Evolutionary conservation across 1,140 invertebrate genomes (phyloP).

Genomic region (Episyrphus balteatus): DNA sequence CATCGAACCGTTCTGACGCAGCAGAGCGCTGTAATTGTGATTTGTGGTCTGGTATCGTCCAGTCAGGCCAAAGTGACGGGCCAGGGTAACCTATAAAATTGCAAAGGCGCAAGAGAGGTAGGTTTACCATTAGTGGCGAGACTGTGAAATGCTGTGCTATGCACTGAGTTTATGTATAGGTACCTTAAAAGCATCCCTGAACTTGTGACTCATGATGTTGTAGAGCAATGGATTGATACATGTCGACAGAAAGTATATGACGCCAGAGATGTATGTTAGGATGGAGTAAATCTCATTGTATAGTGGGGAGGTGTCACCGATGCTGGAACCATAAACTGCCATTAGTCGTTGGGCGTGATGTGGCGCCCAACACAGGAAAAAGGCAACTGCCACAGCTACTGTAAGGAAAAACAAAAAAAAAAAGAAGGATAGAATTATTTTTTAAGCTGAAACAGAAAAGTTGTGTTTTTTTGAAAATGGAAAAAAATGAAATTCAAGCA

Average conservation of each 20-base stretch:
- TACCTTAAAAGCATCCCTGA: constrained; percentile 72
- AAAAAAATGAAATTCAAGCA: too few species aligned
- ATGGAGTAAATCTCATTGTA: constrained; percentile 45
- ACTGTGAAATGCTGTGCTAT: too few species aligned
- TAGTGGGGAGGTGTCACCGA: constrained; percentile 31
- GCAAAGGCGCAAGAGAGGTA: background rate
- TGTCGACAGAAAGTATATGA: constrained; percentile 61
- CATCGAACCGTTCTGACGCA: constrained; percentile 24
- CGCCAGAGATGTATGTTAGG: constrained; percentile 56
- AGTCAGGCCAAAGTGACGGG: constrained; percentile 21
- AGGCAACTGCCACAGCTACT: constrained; percentile 90
- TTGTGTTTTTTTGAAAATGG: background rate
- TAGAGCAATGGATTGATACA: constrained; percentile 76
- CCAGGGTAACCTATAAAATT: constrained; percentile 18
- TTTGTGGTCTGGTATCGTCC: constrained; percentile 18
- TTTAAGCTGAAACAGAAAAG: background rate
- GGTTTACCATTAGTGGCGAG: background rate
- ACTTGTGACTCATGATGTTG: constrained; percentile 80
- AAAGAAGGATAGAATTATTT: background rate
- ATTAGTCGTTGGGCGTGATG: constrained; percentile 81
- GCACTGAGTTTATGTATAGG: constrained; percentile 10
- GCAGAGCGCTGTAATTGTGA: constrained; percentile 26
- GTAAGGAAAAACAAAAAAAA: constrained; percentile 25
- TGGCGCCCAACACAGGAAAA: constrained; percentile 91
- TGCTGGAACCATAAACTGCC: constrained; percentile 50